Evolutionary conservation across 92 coral and sea anemone genomes (phyloP), one percentile per base, ranked within the genome.

Genomic region (Muricea muricata): DNA sequence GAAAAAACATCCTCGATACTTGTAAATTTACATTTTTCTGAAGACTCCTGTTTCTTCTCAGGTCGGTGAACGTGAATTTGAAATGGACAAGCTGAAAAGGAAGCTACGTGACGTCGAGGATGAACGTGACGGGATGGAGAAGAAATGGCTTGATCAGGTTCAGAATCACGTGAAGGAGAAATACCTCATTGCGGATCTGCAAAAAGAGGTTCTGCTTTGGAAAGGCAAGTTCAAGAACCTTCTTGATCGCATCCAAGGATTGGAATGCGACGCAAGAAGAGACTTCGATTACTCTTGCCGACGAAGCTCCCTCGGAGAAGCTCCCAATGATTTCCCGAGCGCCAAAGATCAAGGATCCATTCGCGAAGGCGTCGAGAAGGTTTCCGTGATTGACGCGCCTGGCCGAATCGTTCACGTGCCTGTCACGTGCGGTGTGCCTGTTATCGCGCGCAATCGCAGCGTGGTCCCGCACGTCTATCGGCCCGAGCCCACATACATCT

Each of bases 211-310:
- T 25, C 52, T 78, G 17, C 55, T 78, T 26, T 78, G 83, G 83
- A 78, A 78, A 78, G 83, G 83, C 12, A 78, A 78, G 83, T 78
- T 56, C 35, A 78, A 78, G 32, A 78, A 78, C 37, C 83, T 78
- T 20, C 83, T 78, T 3, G 83, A 78, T 58, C 83, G 83, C 12
- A 39, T 78, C 34, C 83, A 78, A 37, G 71, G 70, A 21, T 54
- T 78, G 12, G 83, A 78, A 45, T 78, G 83, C 55, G 83, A 78
- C 35, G 69, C 83, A 3, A 65, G 83, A 24, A 55, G 83, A 34
- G 83, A 78, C 67, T 78, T 78, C 46, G 83, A 78, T 72, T 78
- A 56, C 71, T 78, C 83, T 6, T 78, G 83, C 23, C 83, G 83
- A 0, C 83, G 83, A 56, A 58, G 52, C 28, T 32, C 71, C 0